phyloP scores from a whole-genome alignment of 2,888 invertebrate species.

The Cyclophora punctaria region DNA sequence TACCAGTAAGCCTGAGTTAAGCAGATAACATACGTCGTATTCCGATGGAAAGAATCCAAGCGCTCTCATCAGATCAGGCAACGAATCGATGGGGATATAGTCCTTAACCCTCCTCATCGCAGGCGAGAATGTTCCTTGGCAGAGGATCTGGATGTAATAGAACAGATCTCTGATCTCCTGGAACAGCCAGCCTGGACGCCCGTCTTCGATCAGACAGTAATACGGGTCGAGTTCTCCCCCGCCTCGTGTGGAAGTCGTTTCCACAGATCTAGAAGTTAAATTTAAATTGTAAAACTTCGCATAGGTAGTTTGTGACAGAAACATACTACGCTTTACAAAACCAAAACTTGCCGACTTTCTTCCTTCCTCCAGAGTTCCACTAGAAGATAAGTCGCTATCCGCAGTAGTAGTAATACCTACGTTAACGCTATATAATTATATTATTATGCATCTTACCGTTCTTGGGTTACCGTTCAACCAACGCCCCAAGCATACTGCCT shows the following conservation, averaged over 20 bases:
- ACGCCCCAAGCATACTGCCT: too few relatives aligned
- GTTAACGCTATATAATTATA: too few relatives aligned
- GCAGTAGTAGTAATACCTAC: too few relatives aligned
- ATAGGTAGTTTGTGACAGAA: too few relatives aligned
- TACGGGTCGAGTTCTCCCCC: constrained; percentile 79
- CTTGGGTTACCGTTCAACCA: too few relatives aligned
- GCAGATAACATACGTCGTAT: constrained; percentile 73
- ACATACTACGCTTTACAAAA: too few relatives aligned
- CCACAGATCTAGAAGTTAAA: constrained; percentile 55
- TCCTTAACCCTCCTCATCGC: constrained; percentile 76
- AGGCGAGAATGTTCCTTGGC: constrained; percentile 81
- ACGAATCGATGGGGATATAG: constrained; percentile 77
- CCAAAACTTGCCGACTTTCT: too few relatives aligned
- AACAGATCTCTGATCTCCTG: constrained; percentile 83
- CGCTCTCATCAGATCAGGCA: constrained; percentile 83
- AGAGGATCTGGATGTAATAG: constrained; percentile 84
- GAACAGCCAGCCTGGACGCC: constrained; percentile 81
- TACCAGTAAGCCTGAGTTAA: too few relatives aligned
- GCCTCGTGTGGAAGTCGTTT: constrained; percentile 63
- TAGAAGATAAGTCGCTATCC: too few relatives aligned
- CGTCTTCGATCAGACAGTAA: constrained; percentile 82
- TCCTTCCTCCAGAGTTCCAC: too few relatives aligned
- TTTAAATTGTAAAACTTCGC: not conserved
- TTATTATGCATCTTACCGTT: too few relatives aligned
- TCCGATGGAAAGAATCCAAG: constrained; percentile 85